Conservation (phyloP, 2,797 vertebrate species). For the Poeciliopsis gracilis region DNA sequence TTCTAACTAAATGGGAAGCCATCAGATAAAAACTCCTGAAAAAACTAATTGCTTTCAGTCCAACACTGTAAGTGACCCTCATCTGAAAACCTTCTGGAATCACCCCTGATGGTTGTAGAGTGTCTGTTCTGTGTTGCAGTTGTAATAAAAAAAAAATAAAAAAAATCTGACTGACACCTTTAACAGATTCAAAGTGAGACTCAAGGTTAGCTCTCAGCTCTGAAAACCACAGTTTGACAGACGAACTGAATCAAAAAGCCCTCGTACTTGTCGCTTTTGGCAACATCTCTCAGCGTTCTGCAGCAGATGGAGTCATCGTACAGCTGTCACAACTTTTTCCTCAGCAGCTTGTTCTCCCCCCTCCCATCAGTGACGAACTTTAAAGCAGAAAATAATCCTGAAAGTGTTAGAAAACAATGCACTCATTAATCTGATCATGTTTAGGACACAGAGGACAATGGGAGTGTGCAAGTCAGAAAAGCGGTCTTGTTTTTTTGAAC, state of each 20-base stretch:
- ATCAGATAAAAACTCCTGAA: neutral
- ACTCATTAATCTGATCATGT: neutral
- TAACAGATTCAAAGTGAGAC: neutral
- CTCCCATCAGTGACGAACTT: neutral
- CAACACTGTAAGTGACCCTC: neutral
- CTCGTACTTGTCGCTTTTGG: neutral
- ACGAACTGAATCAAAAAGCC: neutral
- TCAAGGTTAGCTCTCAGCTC: neutral
- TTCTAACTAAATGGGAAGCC: neutral
- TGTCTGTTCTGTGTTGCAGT: neutral
- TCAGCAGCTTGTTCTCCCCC: neutral
- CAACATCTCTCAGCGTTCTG: slow-evolving; percentile 14
- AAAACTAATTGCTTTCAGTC: neutral
- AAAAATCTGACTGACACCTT: neutral
- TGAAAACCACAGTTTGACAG: neutral
- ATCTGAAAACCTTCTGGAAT: neutral
- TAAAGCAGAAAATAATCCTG: neutral
- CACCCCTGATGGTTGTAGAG: neutral
- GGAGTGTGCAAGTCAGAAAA: neutral
- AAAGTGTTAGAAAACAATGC: neutral
- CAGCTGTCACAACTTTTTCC: neutral
- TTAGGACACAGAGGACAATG: neutral
- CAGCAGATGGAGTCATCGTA: slow-evolving; percentile 20
- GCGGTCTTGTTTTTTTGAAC: neutral
- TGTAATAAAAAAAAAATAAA: neutral